Base-by-base conservation (phyloP, 2,888 invertebrate species). In the Megamerina dolium region DNA sequence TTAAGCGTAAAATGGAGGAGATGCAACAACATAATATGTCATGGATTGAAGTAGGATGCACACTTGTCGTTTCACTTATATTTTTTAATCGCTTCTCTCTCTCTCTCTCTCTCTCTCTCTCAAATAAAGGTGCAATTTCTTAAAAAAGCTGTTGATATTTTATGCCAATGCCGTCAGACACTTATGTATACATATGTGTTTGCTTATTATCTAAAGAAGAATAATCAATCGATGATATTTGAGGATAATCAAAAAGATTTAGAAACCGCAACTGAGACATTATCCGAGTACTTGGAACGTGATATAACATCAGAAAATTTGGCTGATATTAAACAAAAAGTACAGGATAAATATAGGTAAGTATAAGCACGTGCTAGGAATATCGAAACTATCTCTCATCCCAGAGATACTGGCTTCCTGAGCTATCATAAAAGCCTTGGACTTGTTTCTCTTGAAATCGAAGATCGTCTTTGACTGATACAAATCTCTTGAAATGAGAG, bases 1-100 rank as follows among this genome's bases (percentile, higher is more conserved):
- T 96, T 46, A 92, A 94, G 73, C 87, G 87, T 69, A 97, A 97
- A 77, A 97, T 99, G 96, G 95, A 96, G 71, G 95, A 95, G 74
- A 96, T 99, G 96, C 97, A 99, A 70, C 93, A 94, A 68, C 93
- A 94, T 72, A 94, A 93, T 70, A 96, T 97, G 95, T 94, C 94
- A 55, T 99, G 97, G 97, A 97, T 97, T 63, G 97, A 99, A 81
- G 87, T 85, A 57, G 12, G 10, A 13, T 18, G 20, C 19, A 33
- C 8, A 35, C 5, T 38, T 33, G 10, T 37, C 21, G 21, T 37
- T 17, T 23, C 26, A 30, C 38, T 18, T 40, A 14, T 37, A 13
- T 5, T 37, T 32, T 12, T 23, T 17, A 14, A 34, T 31, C 39
- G 5, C 35, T 21, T 35, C 13, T 16, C 18, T 37, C 17, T 31